A percentile compares a stretch with the other conserved stretches of the same genome.
Conservation (phyloP, 64 coral and sea anemone genomes). For the Dendronephthya gigantea region DNA sequence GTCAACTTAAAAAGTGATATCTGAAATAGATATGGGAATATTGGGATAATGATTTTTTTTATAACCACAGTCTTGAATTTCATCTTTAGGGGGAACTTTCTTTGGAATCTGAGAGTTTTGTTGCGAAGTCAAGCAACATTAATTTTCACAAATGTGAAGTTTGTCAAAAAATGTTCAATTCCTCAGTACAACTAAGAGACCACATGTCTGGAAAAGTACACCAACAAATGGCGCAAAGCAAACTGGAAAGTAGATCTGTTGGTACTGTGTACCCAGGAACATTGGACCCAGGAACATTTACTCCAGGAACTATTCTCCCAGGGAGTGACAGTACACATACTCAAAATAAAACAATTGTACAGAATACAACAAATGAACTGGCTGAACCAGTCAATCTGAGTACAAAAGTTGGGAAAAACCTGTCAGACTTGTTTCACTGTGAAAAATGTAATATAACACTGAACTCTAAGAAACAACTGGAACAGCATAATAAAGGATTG, state of each 20-base stretch:
- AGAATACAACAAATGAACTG: too few species aligned
- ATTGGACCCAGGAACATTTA: not conserved
- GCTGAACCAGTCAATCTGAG: not conserved
- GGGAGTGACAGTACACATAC: not conserved
- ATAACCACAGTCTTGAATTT: too few species aligned
- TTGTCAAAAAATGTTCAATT: not conserved
- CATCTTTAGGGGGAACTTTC: too few species aligned
- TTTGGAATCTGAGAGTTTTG: not conserved
- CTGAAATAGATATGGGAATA: too few species aligned
- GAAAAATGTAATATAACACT: not conserved
- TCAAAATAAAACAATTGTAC: not conserved
- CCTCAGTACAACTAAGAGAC: not conserved
- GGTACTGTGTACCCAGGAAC: not conserved
- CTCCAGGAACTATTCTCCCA: not conserved
- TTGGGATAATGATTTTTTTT: too few species aligned
- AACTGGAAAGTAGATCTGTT: not conserved
- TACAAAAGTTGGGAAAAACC: not conserved
- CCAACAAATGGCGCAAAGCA: not conserved
- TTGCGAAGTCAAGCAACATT: not conserved
- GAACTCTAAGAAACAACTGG: slow-evolving; percentile 12
- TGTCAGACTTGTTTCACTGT: not conserved
- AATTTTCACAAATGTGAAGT: not conserved
- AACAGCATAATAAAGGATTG: not conserved
- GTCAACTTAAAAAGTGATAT: too few species aligned
- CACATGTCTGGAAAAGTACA: not conserved